Base-by-base conservation (phyloP, 2,113 vertebrate species). In the Chaetodon trifascialis region DNA sequence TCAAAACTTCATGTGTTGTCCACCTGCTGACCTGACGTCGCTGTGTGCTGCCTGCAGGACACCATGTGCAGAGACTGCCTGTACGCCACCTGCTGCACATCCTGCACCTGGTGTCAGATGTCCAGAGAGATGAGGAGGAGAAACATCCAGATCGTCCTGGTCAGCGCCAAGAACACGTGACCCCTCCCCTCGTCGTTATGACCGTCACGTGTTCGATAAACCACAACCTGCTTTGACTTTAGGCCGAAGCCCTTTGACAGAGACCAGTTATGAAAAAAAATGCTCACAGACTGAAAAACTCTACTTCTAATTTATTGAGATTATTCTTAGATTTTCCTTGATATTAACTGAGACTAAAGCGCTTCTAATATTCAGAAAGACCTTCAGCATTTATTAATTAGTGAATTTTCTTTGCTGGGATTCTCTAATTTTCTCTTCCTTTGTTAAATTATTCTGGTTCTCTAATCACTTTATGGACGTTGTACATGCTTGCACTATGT, bases 61-160 rank as follows among this genome's bases (percentile, higher is more conserved):
- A 73, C 70, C 73, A 87, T 95, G 46, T 93, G 79, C 11, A 30
- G 0, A 0, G 94, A 95, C 86, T 95, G 93, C 6, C 0, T 82
- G 25, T 56, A 4, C 0, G 4, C 92, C 0, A 73, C 75, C 54
- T 94, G 34, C 86, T 95, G 94, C 5, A 0, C 0, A 0, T 0
- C 36, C 15, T 95, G 94, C 70, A 3, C 5, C 83, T 95, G 94
- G 94, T 95, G 94, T 23, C 94, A 95, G 76, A 92, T 95, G 87
- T 86, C 92, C 76, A 82, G 92, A 68, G 94, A 95, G 86, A 91
- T 94, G 67, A 86, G 30, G 36, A 82, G 7, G 0, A 83, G 92
- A 16, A 72, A 85, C 0, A 69, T 88, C 65, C 58, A 59, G 0
- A 38, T 94, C 1, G 62, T 91, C 0, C 67, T 94, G 38, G 64